A percentile compares a stretch with the other conserved stretches of the same genome.
These are phyloP conservation scores for Oopsacas minuta DNA, from an alignment of 37 sponge, comb jelly and placozoan genomes.

Conservation along the genomic window DNA sequence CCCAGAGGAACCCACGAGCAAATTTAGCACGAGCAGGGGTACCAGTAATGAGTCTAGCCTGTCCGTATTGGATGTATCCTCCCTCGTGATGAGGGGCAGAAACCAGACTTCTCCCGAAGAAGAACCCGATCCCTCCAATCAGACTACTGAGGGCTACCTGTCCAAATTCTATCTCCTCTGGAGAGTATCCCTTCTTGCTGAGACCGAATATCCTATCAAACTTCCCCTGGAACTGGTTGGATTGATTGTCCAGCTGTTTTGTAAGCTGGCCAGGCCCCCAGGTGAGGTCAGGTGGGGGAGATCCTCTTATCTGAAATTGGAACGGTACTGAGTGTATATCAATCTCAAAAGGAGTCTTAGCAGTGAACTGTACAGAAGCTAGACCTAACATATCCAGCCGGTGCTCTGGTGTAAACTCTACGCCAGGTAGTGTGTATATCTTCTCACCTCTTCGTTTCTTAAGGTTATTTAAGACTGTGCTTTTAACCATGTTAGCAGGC, in stretches of 20 bases:
- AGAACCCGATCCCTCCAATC: conserved; percentile 94
- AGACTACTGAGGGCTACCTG: conserved; percentile 83
- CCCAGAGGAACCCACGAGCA: conserved; percentile 99
- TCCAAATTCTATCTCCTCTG: conserved; percentile 58
- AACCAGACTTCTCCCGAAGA: conserved; percentile 44
- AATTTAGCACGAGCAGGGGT: conserved; percentile 97
- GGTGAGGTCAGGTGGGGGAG: conserved; percentile 18
- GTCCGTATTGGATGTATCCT: neutral
- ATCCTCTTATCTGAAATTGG: neutral
- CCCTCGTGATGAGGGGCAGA: neutral
- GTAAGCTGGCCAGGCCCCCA: neutral
- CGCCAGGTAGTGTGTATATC: neutral
- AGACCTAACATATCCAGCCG: neutral
- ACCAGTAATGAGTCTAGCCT: neutral
- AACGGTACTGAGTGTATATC: conserved; percentile 50
- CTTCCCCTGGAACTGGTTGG: conserved; percentile 5
- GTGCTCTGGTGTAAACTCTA: neutral
- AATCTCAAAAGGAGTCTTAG: conserved; percentile 43
- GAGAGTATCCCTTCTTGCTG: conserved; percentile 45
- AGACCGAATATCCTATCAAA: conserved; percentile 33
- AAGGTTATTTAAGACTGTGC: neutral
- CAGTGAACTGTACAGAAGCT: conserved; percentile 36
- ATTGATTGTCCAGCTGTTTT: neutral
- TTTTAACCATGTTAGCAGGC: neutral
- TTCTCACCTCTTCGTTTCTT: neutral